Evolutionary conservation across 1,140 invertebrate species (phyloP).

Genomic region (Zaprionus africanus): DNA sequence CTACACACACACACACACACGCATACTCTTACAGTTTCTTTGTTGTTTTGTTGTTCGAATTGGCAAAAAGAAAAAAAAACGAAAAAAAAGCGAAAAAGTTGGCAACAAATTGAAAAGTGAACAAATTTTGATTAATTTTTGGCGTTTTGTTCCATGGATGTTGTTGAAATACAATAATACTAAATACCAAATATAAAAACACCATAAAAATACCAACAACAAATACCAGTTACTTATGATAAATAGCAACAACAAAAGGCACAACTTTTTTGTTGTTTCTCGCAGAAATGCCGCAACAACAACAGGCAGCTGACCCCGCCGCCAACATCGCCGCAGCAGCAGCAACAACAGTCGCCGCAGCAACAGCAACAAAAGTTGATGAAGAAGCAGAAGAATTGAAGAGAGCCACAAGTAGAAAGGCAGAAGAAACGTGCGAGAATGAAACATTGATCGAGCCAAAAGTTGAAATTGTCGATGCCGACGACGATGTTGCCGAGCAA

Average conservation of each 20-base stretch:
- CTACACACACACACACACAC: slow-evolving; percentile 30
- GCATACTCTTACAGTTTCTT: slow-evolving; percentile 40
- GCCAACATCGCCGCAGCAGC: slow-evolving; percentile 17
- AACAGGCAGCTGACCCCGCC: slow-evolving; percentile 18
- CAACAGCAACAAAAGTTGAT: slow-evolving; percentile 8
- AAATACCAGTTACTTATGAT: slow-evolving; percentile 47
- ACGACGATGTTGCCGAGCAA: slow-evolving; percentile 22
- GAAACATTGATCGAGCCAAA: slow-evolving; percentile 48
- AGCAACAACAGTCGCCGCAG: slow-evolving; percentile 1
- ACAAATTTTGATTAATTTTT: slow-evolving; percentile 76
- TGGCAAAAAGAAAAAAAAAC: slow-evolving; percentile 48
- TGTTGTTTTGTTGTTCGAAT: slow-evolving; percentile 60
- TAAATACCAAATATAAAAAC: slow-evolving; percentile 39
- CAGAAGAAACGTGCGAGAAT: slow-evolving; percentile 17
- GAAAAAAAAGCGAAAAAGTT: slow-evolving; percentile 38
- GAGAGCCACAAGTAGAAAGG: slow-evolving; percentile 11
- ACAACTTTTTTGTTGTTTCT: slow-evolving; percentile 74
- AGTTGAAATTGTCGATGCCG: slow-evolving; percentile 61
- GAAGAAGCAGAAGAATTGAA: not conserved
- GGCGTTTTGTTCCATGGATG: slow-evolving; percentile 81
- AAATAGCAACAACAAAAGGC: slow-evolving; percentile 70
- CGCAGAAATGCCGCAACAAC: slow-evolving; percentile 59
- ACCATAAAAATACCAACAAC: slow-evolving; percentile 29
- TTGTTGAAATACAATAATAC: slow-evolving; percentile 63
- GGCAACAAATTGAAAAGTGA: slow-evolving; percentile 40